phyloP scores from a whole-genome alignment of 2,113 vertebrate species.

The Tenebrosternarchus preto region DNA sequence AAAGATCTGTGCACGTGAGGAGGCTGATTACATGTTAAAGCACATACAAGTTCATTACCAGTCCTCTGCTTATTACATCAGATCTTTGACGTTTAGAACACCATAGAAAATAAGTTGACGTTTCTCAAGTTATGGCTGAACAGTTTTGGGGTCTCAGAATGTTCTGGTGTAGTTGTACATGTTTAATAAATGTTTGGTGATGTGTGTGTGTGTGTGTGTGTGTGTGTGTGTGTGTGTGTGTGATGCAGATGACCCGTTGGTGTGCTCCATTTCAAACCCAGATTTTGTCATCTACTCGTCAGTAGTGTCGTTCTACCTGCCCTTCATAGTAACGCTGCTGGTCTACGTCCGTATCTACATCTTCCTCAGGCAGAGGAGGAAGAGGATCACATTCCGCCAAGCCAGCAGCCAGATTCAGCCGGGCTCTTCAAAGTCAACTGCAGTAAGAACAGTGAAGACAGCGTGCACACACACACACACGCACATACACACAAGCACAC shows the following conservation, averaged over 20 bases:
- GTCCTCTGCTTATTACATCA: not conserved
- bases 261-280: conserved; percentile 95
- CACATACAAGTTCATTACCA: conserved; percentile 22
- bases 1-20: conserved; percentile 30
- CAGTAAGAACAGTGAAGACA: conserved; percentile 56
- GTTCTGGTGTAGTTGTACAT: not conserved
- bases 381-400: conserved; percentile 82
- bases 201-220: not conserved
- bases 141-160: not conserved
- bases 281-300: conserved; percentile 94
- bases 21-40: conserved; percentile 25
- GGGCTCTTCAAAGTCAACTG: conserved; percentile 53
- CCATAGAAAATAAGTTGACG: not conserved
- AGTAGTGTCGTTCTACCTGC: conserved; percentile 93
- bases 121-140: not conserved
- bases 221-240: conserved; percentile 11
- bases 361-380: conserved; percentile 84
- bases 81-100: not conserved
- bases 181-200: not conserved
- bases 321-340: conserved; percentile 88
- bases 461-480: not conserved
- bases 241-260: conserved; percentile 78
- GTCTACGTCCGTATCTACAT: conserved; percentile 92
- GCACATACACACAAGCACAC: not conserved
- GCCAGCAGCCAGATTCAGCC: conserved; percentile 79